Conservation (phyloP, 2,113 vertebrate genomes). For the Ptilonorhynchus violaceus region DNA sequence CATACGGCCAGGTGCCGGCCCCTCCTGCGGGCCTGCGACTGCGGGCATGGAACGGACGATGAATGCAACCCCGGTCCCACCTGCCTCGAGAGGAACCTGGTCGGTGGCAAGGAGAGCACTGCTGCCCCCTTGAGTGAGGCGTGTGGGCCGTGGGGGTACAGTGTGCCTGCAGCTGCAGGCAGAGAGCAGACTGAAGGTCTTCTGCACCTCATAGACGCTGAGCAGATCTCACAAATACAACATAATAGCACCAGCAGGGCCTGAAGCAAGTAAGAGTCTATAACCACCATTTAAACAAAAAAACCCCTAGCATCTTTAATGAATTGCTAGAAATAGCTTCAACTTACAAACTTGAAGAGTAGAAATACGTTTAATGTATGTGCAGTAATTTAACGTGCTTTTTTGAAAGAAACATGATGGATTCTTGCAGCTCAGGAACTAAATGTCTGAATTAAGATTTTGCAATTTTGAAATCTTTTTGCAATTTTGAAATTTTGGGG, state of each 20-base stretch:
- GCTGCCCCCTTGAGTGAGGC: neutral
- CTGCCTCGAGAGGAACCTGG: neutral
- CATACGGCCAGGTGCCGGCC: neutral
- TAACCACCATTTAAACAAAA: neutral
- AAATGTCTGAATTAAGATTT: too few species aligned
- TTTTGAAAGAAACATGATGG: fast-evolving
- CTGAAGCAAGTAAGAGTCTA: neutral
- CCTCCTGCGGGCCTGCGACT: neutral
- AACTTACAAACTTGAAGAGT: fast-evolving
- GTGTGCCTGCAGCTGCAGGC: neutral
- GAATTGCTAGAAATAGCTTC: too few species aligned
- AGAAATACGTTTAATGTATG: too few species aligned
- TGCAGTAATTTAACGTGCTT: fast-evolving
- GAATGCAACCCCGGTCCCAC: neutral
- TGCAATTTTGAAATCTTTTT: neutral
- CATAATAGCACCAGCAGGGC: neutral
- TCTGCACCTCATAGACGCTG: neutral
- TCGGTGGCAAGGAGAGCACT: neutral
- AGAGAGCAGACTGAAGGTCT: neutral
- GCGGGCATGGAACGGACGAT: neutral
- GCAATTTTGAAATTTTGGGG: neutral
- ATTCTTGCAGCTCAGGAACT: neutral
- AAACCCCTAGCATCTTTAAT: neutral
- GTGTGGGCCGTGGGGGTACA: neutral
- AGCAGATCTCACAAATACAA: neutral